Evolutionary conservation across 2,797 vertebrate genomes (phyloP).

Genomic region (Semaprochilodus insignis): DNA sequence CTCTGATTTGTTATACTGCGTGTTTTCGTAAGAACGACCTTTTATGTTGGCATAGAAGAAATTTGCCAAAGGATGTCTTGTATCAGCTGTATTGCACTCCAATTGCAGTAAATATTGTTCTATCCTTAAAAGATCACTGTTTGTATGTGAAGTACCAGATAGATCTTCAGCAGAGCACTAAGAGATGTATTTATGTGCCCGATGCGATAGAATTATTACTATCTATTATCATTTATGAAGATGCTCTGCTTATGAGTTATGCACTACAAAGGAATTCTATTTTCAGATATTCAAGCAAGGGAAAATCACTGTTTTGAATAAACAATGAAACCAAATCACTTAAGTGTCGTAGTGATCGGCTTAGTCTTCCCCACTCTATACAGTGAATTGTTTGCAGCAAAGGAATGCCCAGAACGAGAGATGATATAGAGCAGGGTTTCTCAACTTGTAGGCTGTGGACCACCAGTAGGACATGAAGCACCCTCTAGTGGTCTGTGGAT

Average conservation of each 20-base stretch:
- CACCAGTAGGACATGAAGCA: too few relatives aligned
- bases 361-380: neutral
- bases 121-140: neutral
- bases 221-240: conserved; percentile 36
- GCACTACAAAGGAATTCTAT: conserved; percentile 50
- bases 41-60: conserved; percentile 42
- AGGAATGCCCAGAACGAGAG: too few relatives aligned
- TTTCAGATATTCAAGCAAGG: conserved; percentile 67
- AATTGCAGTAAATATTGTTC: conserved; percentile 12
- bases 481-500: too few relatives aligned
- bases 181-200: neutral
- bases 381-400: too few relatives aligned
- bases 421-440: too few relatives aligned
- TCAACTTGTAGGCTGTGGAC: too few relatives aligned
- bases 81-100: conserved; percentile 24
- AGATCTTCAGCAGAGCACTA: neutral
- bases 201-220: neutral
- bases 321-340: conserved; percentile 51
- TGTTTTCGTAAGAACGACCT: conserved; percentile 59
- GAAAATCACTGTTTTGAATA: conserved; percentile 71
- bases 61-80: conserved; percentile 64
- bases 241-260: conserved; percentile 59
- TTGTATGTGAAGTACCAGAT: neutral
- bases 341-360: neutral
- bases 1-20: conserved; percentile 31